Base-by-base conservation (phyloP, 2,797 vertebrate genomes). In the Eidolon dupreanum region DNA sequence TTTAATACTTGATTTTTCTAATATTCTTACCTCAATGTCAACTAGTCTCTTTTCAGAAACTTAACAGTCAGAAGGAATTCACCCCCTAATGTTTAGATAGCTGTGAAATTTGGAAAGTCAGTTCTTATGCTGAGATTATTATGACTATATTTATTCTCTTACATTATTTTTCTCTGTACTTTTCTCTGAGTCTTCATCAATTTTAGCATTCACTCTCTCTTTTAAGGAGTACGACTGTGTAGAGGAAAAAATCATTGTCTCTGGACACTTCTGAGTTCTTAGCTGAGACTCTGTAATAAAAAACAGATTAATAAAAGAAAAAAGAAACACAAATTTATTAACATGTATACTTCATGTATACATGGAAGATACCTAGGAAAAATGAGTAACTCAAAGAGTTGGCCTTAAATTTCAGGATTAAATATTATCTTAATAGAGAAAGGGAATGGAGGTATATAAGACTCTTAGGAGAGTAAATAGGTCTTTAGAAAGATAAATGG, bases 1-100 rank as follows among this genome's bases (percentile, higher is more conserved):
- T 46, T 57, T 83, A 88, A 66, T 84, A 83, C 17, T 51, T 91
- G n/a, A n/a, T 90, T 71, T 59, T 22, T 59, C 26, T 51, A 79
- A 68, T 91, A 74, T 51, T 13, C 26, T 81, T 75, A 2, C 10
- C 11, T 75, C 36, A 79, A 55, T 20, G 2, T 55, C 68, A 26
- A 36, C 38, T 59, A 28, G 10, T 17, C 11, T 71, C 0, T 36
- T 51, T 36, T 61, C 8, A 41, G 16, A 74, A 41, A 28, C 22
- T 43, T 28, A 49, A 53, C 1, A 26, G 0, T 22, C 55, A 0
- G 26, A 9, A n/a, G 19, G 53, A 87, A 24, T 10, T 8, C 41
- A 2, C 4, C 7, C 12, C 33, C 55, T 90, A 59, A 6, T 88
- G 22, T 93, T 79, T n/a, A 15, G 5, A 22, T 55, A 41, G 5